Evolutionary conservation across 2,888 invertebrate genomes (phyloP).

Genomic region (Athetis lepigone): DNA sequence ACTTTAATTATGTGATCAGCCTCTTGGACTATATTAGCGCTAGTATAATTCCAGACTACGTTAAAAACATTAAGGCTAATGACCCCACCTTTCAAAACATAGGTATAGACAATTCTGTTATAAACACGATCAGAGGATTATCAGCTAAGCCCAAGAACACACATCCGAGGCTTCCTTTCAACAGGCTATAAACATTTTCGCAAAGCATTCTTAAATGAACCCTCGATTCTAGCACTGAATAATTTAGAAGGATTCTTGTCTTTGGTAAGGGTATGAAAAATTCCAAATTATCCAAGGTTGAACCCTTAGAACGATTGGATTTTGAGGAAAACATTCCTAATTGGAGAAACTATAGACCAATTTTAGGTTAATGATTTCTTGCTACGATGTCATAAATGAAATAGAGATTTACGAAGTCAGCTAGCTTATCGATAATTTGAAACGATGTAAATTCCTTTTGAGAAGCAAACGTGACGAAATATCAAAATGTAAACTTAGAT

Average conservation of each 20-base stretch:
- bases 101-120: constrained; percentile 9
- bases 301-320: background rate
- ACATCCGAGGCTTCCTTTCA: constrained; percentile 44
- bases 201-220: constrained; percentile 27
- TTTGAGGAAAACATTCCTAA: constrained; percentile 15
- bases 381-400: no score
- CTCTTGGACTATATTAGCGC: background rate
- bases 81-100: constrained; percentile 17
- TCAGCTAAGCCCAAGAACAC: constrained; percentile 33
- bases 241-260: constrained; percentile 35
- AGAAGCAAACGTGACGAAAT: constrained; percentile 11
- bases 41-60: background rate
- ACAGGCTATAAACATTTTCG: constrained; percentile 19
- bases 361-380: background rate
- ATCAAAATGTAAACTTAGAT: constrained; percentile 6
- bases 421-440: background rate
- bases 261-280: constrained; percentile 2
- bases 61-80: constrained; percentile 16
- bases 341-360: background rate
- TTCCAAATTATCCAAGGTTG: constrained; percentile 12
- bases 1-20: background rate
- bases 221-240: constrained; percentile 38
- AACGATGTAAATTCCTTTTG: background rate
- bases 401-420: no score
- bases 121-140: constrained; percentile 44